Evolutionary conservation across 1,140 invertebrate species (phyloP), one percentile per base, ranked within the genome.

Genomic region (Aricia agestis): DNA sequence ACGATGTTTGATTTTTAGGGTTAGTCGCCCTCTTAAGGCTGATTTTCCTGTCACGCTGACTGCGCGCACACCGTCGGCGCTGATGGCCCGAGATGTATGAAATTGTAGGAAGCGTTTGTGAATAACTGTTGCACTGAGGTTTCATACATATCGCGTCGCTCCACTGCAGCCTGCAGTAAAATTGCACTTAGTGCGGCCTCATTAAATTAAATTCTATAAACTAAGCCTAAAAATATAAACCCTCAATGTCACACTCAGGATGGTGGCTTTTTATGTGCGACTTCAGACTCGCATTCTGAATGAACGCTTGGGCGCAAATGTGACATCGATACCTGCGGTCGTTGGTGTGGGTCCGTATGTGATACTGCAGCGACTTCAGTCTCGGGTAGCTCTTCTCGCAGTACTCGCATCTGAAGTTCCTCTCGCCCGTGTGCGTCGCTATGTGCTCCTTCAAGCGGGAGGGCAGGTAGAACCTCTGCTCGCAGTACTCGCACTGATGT

Each of bases 361-460:
- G 77, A 68, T 80, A 78, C 67, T 89, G 86, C 18, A 89, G 66
- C 11, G 82, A 83, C n/a, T 89, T 86, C 1, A 89, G 67, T 19
- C 86, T 76, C 0, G 85, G 84, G 72, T 89, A 89, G 57, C 82
- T 83, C 67, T 87, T 89, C 18, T 89, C 87, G 68, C 85, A 89
- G 25, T 87, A 83, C 25, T 86, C 85, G 76, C 94, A 94, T 15
- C 93, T 86, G 45, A 93, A 94, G 0, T 93, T 93, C 70, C 93
- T 89, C 71, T 94, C 93, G 0, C 94, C 94, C 0, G 93, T 94
- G 66, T 94, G 94, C 0, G 92, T 94, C 13, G 93, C 86, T 82
- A 94, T 93, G 71, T 94, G 93, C 32, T 89, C 87, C 31, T 87
- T 89, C 66, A 89, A 75, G 11, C 85, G 57, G 0, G 84, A 86